These are phyloP conservation scores for Phaedon cochleariae DNA, from an alignment of 2,888 invertebrate species.

Conservation along the genomic window DNA sequence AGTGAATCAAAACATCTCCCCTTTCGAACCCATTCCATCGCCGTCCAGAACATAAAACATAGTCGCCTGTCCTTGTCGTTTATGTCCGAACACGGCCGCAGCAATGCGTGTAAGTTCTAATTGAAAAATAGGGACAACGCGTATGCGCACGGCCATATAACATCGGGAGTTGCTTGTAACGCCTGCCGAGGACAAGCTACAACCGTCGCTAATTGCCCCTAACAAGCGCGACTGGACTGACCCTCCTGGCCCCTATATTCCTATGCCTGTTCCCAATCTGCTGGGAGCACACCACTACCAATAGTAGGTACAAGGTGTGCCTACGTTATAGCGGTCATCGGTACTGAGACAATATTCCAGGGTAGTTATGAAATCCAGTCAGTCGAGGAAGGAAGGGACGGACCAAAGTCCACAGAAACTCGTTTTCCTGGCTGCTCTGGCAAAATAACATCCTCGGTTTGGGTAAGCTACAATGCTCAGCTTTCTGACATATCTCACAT, in stretches of 20 bases:
- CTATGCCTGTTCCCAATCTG: conserved; percentile 42
- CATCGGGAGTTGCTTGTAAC: conserved; percentile 54
- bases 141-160: conserved; percentile 47
- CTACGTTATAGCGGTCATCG: too few species aligned
- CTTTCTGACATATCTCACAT: too few species aligned
- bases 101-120: conserved; percentile 42
- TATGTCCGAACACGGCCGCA: conserved; percentile 37
- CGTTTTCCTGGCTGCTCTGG: conserved; percentile 11
- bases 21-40: conserved; percentile 29
- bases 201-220: conserved; percentile 51
- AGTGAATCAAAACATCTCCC: conserved; percentile 2
- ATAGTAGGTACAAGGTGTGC: too few species aligned
- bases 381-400: conserved; percentile 16
- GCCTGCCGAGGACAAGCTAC: conserved; percentile 53
- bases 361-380: too few species aligned
- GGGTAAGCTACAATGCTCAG: too few species aligned
- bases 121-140: conserved; percentile 36
- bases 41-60: conserved; percentile 34
- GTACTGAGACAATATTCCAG: too few species aligned
- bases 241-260: conserved; percentile 38
- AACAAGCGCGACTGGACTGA: conserved; percentile 49
- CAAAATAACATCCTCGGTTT: neutral
- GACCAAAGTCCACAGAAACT: conserved; percentile 18
- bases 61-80: conserved; percentile 39
- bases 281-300: conserved; percentile 6